Evolutionary conservation across 2,888 invertebrate species (phyloP).

Genomic region (Pemphredon lugubris): DNA sequence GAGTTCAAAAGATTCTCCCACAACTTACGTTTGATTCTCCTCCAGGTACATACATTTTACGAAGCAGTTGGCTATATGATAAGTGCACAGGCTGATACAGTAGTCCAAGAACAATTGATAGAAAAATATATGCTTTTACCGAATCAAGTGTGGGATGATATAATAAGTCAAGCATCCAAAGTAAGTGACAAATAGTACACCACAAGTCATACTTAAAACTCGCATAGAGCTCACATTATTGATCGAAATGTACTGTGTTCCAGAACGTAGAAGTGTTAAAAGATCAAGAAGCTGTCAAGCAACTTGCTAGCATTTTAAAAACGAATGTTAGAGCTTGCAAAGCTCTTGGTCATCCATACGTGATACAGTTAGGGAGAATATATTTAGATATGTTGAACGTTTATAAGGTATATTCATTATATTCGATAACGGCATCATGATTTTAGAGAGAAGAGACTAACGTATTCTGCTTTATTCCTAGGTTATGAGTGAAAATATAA

Average conservation of each 20-base stretch:
- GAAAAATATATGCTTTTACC: conserved; percentile 99
- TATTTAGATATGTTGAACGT: conserved; percentile 99
- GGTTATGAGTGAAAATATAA: conserved; percentile 95
- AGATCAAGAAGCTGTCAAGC: conserved; percentile 97
- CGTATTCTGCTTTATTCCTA: conserved; percentile 36
- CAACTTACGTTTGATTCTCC: background rate
- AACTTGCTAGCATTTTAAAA: conserved; percentile 98
- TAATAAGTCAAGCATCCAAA: conserved; percentile 97
- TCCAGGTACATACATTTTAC: conserved; percentile 95
- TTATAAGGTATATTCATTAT: conserved; percentile 89
- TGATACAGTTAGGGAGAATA: conserved; percentile 96
- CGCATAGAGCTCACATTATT: background rate
- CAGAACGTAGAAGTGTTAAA: conserved; percentile 97
- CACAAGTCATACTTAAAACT: too few species aligned
- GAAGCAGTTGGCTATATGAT: conserved; percentile 99
- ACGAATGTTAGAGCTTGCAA: conserved; percentile 99
- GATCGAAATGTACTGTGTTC: conserved; percentile 21
- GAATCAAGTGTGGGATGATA: conserved; percentile 99
- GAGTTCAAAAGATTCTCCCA: too few species aligned
- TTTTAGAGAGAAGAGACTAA: too few species aligned
- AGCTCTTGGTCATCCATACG: conserved; percentile 97
- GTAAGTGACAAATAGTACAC: conserved; percentile 75
- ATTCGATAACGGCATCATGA: background rate
- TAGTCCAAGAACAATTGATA: conserved; percentile 95
- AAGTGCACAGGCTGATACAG: conserved; percentile 95